A percentile compares a stretch with the other conserved stretches of the same genome.
phyloP scores from a whole-genome alignment of 2,113 vertebrate genomes.

The Harpagus bidentatus region DNA sequence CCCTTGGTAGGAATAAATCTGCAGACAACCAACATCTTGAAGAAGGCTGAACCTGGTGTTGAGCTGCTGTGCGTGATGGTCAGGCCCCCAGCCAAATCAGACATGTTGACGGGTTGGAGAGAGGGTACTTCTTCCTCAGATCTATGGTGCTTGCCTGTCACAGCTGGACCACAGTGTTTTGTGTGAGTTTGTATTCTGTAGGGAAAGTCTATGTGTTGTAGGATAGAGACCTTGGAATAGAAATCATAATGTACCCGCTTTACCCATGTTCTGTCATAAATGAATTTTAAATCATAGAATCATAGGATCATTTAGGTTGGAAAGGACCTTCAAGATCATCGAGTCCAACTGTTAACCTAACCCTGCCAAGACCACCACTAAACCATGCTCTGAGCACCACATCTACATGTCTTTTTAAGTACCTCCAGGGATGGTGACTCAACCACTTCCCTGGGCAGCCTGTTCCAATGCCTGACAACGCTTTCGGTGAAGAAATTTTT shows the following conservation, averaged over 20 bases:
- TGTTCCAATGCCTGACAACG: accelerated
- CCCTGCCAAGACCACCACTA: neutral
- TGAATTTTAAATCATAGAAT: neutral
- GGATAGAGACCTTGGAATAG: neutral
- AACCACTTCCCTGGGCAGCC: neutral
- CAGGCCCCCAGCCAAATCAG: neutral
- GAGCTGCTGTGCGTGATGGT: neutral
- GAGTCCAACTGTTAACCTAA: neutral
- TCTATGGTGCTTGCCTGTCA: neutral
- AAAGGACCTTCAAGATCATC: neutral
- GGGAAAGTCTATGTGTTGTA: neutral
- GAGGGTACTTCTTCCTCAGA: neutral
- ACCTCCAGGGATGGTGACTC: no score
- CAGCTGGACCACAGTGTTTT: neutral
- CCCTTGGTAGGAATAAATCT: neutral
- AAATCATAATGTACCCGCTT: neutral
- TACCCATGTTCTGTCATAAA: neutral
- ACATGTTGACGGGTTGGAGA: neutral
- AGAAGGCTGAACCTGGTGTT: neutral
- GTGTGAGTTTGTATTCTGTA: neutral
- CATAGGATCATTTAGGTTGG: neutral
- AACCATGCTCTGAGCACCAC: neutral
- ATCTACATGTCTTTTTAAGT: neutral
- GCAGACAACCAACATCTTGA: neutral
- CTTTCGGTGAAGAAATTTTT: accelerated